These are phyloP conservation scores for Drosophila cracens DNA, from an alignment of 2,888 invertebrate species.

Conservation along the genomic window DNA sequence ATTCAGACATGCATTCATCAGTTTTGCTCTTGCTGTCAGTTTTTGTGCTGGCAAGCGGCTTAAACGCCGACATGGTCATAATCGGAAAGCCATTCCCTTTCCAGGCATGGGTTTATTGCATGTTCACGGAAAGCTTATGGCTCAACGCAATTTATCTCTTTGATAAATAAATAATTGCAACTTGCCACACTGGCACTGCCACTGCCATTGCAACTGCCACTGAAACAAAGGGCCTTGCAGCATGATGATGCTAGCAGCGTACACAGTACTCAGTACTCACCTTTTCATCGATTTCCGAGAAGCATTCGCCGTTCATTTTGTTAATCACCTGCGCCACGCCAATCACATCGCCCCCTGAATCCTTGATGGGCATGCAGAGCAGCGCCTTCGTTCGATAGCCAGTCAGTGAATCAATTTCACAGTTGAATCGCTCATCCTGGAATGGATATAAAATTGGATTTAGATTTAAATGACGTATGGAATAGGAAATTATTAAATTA, in stretches of 20 bases:
- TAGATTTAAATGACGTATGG: neutral
- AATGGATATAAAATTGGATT: neutral
- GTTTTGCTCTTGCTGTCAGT: neutral
- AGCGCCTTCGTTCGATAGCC: conserved; percentile 96
- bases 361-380: conserved; percentile 98
- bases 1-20: conserved; percentile 12
- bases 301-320: conserved; percentile 93
- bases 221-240: conserved; percentile 51
- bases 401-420: conserved; percentile 96
- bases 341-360: conserved; percentile 96
- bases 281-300: conserved; percentile 93
- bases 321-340: conserved; percentile 99
- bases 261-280: conserved; percentile 70
- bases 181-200: conserved; percentile 41
- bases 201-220: neutral
- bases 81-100: conserved; percentile 17
- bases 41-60: conserved; percentile 27
- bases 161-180: conserved; percentile 76
- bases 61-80: conserved; percentile 7
- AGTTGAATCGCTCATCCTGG: conserved; percentile 95
- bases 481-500: neutral
- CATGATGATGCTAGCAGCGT: neutral
- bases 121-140: conserved; percentile 52
- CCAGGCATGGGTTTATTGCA: conserved; percentile 40
- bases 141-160: conserved; percentile 37